These are phyloP conservation scores for Chloropsis cyanopogon DNA, from an alignment of 2,113 vertebrate species.

Conservation along the genomic window DNA sequence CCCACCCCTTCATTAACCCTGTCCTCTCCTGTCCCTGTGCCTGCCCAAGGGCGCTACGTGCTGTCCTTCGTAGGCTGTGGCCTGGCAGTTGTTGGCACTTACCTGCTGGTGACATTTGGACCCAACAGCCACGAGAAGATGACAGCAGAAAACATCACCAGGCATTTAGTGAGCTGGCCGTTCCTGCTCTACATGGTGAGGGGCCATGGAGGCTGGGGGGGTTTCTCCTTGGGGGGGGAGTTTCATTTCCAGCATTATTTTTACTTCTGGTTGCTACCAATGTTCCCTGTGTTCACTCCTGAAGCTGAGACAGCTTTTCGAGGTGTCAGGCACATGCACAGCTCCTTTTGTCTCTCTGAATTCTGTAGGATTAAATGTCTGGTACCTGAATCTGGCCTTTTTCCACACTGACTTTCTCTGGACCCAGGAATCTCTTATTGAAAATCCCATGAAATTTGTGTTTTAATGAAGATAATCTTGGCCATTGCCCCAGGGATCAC, in stretches of 20 bases:
- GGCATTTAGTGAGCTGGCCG: constrained; percentile 90
- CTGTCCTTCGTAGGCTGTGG: constrained; percentile 87
- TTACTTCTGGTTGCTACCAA: background rate
- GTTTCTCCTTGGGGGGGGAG: background rate
- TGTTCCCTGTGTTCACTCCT: background rate
- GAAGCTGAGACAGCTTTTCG: background rate
- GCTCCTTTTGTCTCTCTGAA: background rate
- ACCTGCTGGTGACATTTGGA: constrained; percentile 92
- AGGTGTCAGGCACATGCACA: background rate
- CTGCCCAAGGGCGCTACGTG: constrained; percentile 80
- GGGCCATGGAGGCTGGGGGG: background rate
- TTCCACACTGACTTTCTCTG: background rate
- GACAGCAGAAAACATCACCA: constrained; percentile 87
- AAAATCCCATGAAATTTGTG: background rate
- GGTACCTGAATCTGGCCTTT: background rate
- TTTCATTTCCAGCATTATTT: background rate
- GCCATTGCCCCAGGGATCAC: background rate
- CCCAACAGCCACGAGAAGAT: constrained; percentile 94
- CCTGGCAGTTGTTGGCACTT: constrained; percentile 86
- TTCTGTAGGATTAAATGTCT: background rate
- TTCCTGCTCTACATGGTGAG: constrained; percentile 93
- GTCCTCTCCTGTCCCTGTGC: background rate
- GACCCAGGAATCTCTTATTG: background rate
- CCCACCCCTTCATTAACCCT: constrained; percentile 7
- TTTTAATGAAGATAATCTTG: background rate